Percentiles rank a stretch among this genome's conserved stretches.
Evolutionary conservation across 1,140 invertebrate species (phyloP).

Genomic region (Musca vetustissima): DNA sequence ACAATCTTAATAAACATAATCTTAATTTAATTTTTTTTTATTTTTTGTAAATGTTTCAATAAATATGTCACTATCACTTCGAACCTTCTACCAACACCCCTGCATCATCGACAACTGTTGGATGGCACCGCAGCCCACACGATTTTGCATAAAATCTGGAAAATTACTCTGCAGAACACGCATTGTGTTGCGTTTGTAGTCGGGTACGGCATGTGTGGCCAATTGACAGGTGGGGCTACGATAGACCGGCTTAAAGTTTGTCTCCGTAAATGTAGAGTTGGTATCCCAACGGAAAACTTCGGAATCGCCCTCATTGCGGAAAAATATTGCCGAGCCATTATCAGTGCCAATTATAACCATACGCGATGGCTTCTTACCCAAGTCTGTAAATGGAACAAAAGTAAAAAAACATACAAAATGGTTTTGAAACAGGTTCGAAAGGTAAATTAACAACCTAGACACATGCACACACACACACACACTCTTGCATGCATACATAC

Average conservation of each 20-base stretch:
- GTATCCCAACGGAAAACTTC: conserved; percentile 67
- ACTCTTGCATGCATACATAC: no score
- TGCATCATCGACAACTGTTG: conserved; percentile 60
- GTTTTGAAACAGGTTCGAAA: no score
- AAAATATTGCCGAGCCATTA: conserved; percentile 63
- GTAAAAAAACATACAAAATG: conserved; percentile 19
- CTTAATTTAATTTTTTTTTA: no score
- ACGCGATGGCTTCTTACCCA: conserved; percentile 59
- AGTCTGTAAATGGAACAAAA: conserved; percentile 53
- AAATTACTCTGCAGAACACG: conserved; percentile 66
- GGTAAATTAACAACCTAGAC: no score
- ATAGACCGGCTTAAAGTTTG: conserved; percentile 60
- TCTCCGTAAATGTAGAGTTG: conserved; percentile 59
- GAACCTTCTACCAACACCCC: conserved; percentile 49
- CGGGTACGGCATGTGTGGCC: conserved; percentile 62
- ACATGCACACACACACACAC: no score
- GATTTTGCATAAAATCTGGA: conserved; percentile 63
- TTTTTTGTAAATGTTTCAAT: no score
- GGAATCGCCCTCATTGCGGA: conserved; percentile 61
- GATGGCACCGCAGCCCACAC: conserved; percentile 62
- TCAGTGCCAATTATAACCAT: conserved; percentile 66
- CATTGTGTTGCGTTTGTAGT: conserved; percentile 60
- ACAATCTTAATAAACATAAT: no score
- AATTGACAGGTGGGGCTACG: conserved; percentile 59
- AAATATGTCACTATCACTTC: no score